These are phyloP conservation scores for Anableps anableps DNA, from an alignment of 2,797 vertebrate species.

Conservation along the genomic window DNA sequence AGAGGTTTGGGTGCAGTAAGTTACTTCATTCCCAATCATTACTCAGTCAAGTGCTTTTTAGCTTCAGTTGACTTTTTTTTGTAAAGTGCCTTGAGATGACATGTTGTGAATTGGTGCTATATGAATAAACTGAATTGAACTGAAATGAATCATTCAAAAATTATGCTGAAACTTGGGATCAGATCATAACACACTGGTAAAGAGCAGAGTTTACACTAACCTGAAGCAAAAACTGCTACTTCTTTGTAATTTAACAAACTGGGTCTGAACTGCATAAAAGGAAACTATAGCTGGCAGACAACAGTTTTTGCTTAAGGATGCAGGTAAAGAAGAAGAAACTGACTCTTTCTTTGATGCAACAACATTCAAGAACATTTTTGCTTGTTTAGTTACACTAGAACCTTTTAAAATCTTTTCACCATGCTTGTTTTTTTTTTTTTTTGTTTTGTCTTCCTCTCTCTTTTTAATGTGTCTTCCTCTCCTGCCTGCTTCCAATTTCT, in stretches of 20 bases:
- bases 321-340: background rate
- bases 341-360: background rate
- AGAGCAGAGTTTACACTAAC: background rate
- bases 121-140: background rate
- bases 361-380: background rate
- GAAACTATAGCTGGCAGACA: background rate
- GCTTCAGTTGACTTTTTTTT: background rate
- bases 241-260: background rate
- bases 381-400: background rate
- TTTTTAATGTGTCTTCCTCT: background rate
- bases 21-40: background rate
- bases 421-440: background rate
- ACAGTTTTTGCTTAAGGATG: background rate
- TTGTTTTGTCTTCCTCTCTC: background rate
- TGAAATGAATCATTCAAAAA: background rate
- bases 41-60: background rate
- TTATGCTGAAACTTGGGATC: background rate
- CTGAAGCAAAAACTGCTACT: background rate
- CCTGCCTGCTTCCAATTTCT: slow-evolving; percentile 8
- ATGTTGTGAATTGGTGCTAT: background rate
- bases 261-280: background rate
- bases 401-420: background rate
- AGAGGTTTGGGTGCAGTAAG: background rate
- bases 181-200: background rate
- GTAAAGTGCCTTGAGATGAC: background rate